Conservation (phyloP, 2,888 invertebrate species). For the Eristalinus sepulchralis region DNA sequence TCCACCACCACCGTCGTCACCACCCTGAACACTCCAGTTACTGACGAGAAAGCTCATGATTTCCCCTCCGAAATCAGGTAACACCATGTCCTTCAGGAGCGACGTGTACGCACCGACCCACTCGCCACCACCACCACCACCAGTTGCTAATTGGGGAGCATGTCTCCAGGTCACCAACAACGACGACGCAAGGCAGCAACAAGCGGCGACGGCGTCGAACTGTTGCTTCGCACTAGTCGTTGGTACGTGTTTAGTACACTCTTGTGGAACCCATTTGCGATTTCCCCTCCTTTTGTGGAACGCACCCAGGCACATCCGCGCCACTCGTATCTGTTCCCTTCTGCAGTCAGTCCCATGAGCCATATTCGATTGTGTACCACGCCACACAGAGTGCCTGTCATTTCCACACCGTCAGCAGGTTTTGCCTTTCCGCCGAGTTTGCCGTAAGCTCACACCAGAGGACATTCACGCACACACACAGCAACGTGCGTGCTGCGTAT, state of each 20-base stretch:
- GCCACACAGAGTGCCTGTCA: neutral
- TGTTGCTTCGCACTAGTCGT: constrained; percentile 38
- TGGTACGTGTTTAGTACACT: constrained; percentile 21
- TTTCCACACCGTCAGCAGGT: neutral
- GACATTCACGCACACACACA: neutral
- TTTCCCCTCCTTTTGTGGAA: constrained; percentile 3
- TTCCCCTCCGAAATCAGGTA: constrained; percentile 41
- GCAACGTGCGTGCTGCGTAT: neutral
- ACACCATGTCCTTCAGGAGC: constrained; percentile 28
- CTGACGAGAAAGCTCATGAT: constrained; percentile 12
- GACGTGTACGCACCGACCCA: constrained; percentile 7
- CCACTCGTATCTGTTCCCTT: neutral
- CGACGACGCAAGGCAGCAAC: constrained; percentile 31
- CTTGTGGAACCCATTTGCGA: constrained; percentile 12
- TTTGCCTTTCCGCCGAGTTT: neutral
- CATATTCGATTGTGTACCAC: neutral
- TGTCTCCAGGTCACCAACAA: constrained; percentile 31
- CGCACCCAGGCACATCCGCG: constrained; percentile 1
- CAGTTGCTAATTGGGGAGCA: constrained; percentile 51
- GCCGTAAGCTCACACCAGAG: neutral
- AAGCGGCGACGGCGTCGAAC: constrained; percentile 19
- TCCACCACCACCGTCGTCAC: constrained; percentile 1
- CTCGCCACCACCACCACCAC: constrained; percentile 40
- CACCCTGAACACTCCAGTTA: neutral
- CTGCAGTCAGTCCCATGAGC: constrained; percentile 1